Conservation (phyloP, 2,888 invertebrate species). For the Callyntrura guangdongensis region DNA sequence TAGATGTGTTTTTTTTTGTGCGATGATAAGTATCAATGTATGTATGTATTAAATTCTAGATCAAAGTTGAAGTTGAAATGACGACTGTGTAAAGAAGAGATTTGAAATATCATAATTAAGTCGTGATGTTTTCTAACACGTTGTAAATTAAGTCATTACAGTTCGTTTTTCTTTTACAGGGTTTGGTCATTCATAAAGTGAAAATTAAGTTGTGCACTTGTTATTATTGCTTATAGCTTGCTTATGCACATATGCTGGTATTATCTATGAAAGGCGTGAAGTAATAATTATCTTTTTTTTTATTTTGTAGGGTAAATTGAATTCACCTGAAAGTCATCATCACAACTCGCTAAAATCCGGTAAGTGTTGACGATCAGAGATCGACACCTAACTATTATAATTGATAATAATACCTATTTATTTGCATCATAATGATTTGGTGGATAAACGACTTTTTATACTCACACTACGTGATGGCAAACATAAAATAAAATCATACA, state of each 20-base stretch:
- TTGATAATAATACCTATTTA: slow-evolving; percentile 47
- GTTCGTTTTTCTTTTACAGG: neutral
- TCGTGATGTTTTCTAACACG: neutral
- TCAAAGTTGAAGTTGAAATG: neutral
- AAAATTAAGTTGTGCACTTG: slow-evolving; percentile 6
- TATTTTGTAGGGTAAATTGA: slow-evolving; percentile 89
- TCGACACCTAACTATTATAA: neutral
- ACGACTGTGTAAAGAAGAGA: neutral
- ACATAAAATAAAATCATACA: slow-evolving; percentile 29
- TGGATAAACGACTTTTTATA: slow-evolving; percentile 53
- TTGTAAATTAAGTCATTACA: neutral
- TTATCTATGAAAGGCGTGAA: neutral
- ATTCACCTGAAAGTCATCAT: slow-evolving; percentile 88
- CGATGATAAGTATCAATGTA: no score
- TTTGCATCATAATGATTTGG: slow-evolving; percentile 45
- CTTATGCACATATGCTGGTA: neutral
- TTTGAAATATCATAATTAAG: neutral
- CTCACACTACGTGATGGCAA: neutral
- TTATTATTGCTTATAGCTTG: neutral
- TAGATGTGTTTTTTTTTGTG: neutral
- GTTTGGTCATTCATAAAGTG: neutral
- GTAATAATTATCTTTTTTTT: slow-evolving; percentile 70
- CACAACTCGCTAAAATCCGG: slow-evolving; percentile 86
- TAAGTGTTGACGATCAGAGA: slow-evolving; percentile 83
- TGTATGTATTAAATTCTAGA: neutral